These are phyloP conservation scores for Onthophagus sagittarius DNA, from an alignment of 2,888 invertebrate genomes.

Conservation along the genomic window DNA sequence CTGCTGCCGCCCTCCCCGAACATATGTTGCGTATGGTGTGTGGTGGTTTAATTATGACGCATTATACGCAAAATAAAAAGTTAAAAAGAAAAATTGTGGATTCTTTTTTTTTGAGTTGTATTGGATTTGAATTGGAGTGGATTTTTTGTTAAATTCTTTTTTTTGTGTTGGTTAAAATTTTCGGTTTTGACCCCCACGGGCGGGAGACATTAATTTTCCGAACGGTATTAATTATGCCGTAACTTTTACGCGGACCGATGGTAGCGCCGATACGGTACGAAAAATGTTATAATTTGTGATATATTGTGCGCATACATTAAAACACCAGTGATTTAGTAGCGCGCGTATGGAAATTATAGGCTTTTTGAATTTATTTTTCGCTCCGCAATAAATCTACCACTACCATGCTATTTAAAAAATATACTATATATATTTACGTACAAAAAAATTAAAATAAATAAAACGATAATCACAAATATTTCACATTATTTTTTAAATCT, in stretches of 20 bases:
- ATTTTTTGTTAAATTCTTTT: not conserved
- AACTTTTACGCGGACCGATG: constrained; percentile 10
- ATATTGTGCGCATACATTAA: constrained; percentile 12
- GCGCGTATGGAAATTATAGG: not conserved
- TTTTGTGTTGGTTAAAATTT: not conserved
- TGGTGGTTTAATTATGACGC: constrained; percentile 25
- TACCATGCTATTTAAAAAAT: no score
- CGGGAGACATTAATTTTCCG: constrained; percentile 10
- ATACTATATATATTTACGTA: no score
- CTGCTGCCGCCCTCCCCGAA: constrained; percentile 29
- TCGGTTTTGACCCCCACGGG: constrained; percentile 1
- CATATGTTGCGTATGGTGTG: constrained; percentile 44
- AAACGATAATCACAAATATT: no score
- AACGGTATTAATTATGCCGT: constrained; percentile 14
- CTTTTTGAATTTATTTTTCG: not conserved
- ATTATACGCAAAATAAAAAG: constrained; percentile 10
- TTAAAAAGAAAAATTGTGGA: no score
- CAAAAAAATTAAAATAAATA: no score
- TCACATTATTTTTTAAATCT: not conserved
- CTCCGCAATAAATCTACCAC: not conserved
- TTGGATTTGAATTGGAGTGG: no score
- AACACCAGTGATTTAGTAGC: constrained; percentile 2
- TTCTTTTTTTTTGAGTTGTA: no score
- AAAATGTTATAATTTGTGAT: constrained; percentile 13
- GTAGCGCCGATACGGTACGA: constrained; percentile 4